Evolutionary conservation across 2,797 vertebrate species (phyloP).

Genomic region (Alfaro cultratus): DNA sequence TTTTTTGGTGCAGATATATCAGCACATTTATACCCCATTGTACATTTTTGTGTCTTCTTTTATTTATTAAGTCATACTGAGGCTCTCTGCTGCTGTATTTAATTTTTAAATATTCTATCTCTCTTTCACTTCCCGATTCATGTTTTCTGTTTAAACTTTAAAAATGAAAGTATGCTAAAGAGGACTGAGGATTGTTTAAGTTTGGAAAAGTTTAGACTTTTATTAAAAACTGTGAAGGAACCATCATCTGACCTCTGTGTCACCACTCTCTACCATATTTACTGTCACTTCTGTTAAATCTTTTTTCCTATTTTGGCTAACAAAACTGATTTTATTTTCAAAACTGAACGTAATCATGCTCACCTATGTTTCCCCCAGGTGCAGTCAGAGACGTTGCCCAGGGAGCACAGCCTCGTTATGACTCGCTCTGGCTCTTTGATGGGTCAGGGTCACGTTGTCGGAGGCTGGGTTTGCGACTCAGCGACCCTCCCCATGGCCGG

Average conservation of each 20-base stretch:
- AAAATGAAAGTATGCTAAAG: background rate
- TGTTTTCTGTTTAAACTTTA: background rate
- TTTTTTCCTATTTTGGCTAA: conserved; percentile 13
- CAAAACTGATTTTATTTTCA: conserved; percentile 51
- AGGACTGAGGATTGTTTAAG: background rate
- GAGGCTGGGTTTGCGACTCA: conserved; percentile 83
- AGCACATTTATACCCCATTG: conserved; percentile 54
- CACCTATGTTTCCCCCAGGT: conserved; percentile 78
- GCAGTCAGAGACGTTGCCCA: conserved; percentile 79
- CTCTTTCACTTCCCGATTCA: conserved; percentile 54
- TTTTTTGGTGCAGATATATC: conserved; percentile 35
- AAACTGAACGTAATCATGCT: conserved; percentile 74
- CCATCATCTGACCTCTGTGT: conserved; percentile 3
- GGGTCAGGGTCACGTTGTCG: conserved; percentile 69
- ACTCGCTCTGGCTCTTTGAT: conserved; percentile 80
- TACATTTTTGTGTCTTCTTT: conserved; percentile 62
- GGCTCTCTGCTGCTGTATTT: conserved; percentile 54
- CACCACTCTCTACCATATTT: conserved; percentile 23
- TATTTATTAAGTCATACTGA: conserved; percentile 59
- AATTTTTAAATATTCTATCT: conserved; percentile 70
- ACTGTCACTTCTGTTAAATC: conserved; percentile 19
- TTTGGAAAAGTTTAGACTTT: background rate
- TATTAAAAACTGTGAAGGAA: background rate
- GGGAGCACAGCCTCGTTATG: conserved; percentile 81
- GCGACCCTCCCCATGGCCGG: conserved; percentile 83